These are phyloP conservation scores for Zaprionus bogoriensis DNA, from an alignment of 2,888 invertebrate genomes.

Conservation along the genomic window DNA sequence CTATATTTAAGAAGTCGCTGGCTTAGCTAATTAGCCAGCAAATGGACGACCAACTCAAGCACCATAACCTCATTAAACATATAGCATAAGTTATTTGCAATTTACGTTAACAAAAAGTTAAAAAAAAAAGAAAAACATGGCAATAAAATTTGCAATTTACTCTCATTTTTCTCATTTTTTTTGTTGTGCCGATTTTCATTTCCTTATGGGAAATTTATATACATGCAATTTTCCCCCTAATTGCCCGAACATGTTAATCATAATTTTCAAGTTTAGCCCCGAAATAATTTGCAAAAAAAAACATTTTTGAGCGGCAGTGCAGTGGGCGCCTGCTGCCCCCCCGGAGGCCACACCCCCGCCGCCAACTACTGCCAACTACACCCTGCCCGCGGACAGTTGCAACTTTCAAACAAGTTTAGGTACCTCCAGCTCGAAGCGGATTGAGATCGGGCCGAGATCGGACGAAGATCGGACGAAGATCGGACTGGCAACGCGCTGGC, in stretches of 20 bases:
- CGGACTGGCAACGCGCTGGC: conserved; percentile 14
- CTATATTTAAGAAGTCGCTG: neutral
- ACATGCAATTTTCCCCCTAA: conserved; percentile 13
- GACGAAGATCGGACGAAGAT: conserved; percentile 1
- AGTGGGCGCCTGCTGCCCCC: conserved; percentile 6
- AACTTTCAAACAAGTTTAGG: too few relatives aligned
- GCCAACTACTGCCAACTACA: too few relatives aligned
- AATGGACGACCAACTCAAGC: neutral
- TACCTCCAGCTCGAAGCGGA: neutral
- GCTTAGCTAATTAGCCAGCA: neutral
- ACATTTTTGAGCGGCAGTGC: conserved; percentile 10
- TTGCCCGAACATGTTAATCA: conserved; percentile 3
- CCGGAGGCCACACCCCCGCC: too few relatives aligned
- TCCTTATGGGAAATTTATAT: conserved; percentile 9
- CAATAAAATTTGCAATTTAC: neutral
- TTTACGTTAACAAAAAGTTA: too few relatives aligned
- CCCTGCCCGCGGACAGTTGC: neutral
- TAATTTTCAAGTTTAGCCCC: conserved; percentile 40
- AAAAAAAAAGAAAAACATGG: neutral
- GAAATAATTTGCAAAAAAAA: conserved; percentile 20
- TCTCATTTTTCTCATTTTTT: neutral
- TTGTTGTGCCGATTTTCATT: neutral
- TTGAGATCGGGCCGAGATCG: conserved; percentile 4
- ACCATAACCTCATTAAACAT: neutral
- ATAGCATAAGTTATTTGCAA: too few relatives aligned